A percentile compares a stretch with the other conserved stretches of the same genome.
Evolutionary conservation across 2,888 invertebrate species (phyloP).

Genomic region (Drosophila falleni): DNA sequence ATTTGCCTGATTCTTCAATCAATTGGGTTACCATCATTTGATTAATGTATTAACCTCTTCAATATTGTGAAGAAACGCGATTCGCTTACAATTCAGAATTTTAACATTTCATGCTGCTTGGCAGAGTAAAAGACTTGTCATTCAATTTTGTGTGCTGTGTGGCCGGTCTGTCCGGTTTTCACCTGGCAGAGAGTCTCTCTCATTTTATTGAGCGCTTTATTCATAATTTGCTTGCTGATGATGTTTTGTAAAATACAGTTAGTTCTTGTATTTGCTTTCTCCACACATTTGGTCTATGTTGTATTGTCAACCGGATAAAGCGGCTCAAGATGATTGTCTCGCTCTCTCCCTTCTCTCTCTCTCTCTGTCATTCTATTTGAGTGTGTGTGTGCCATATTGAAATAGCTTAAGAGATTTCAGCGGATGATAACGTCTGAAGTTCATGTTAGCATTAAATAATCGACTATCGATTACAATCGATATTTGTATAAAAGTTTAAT

Average conservation of each 20-base stretch:
- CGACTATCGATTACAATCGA: constrained; percentile 1
- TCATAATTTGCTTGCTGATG: constrained; percentile 67
- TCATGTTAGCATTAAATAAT: background rate
- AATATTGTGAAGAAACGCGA: constrained; percentile 15
- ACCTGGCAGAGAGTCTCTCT: constrained; percentile 35
- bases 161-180: constrained; percentile 74
- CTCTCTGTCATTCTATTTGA: constrained; percentile 2
- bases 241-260: constrained; percentile 69
- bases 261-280: constrained; percentile 76
- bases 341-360: background rate
- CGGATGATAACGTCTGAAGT: constrained; percentile 32
- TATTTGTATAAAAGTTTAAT: background rate
- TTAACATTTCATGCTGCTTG: constrained; percentile 15
- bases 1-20: constrained; percentile 54
- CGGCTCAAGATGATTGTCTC: constrained; percentile 28
- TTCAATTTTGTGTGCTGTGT: constrained; percentile 42
- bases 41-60: constrained; percentile 58
- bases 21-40: constrained; percentile 66
- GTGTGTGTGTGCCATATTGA: constrained; percentile 28
- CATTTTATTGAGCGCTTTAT: constrained; percentile 69
- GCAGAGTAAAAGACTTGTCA: constrained; percentile 50
- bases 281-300: constrained; percentile 39
- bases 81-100: too few relatives aligned
- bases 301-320: constrained; percentile 71
- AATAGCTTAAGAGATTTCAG: constrained; percentile 41